These are phyloP conservation scores for Pogonus chalceus DNA, from an alignment of 1,140 invertebrate species.

Conservation along the genomic window DNA sequence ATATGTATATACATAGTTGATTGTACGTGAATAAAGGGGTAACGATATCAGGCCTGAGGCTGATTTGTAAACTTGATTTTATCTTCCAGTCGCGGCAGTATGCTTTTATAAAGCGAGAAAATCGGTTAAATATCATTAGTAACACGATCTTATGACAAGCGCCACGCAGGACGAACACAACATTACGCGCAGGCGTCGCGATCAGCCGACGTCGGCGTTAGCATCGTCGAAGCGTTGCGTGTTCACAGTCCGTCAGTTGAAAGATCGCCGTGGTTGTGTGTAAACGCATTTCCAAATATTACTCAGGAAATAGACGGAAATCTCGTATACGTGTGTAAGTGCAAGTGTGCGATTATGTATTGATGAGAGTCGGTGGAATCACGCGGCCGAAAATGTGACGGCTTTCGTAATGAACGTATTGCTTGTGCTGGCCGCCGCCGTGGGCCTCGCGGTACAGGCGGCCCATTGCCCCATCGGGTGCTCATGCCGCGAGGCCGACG, in stretches of 20 bases:
- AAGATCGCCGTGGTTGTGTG: background rate
- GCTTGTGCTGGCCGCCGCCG: background rate
- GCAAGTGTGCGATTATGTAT: background rate
- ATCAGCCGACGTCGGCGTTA: background rate
- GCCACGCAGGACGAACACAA: background rate
- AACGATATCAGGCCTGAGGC: background rate
- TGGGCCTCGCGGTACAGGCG: slow-evolving; percentile 21
- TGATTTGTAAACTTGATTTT: slow-evolving; percentile 2
- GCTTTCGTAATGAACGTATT: background rate
- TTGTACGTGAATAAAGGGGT: no score
- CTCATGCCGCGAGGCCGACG: background rate
- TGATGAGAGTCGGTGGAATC: no score
- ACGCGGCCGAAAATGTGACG: background rate
- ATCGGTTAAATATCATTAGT: slow-evolving; percentile 9
- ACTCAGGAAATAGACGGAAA: background rate
- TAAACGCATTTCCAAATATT: background rate
- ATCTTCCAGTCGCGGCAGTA: background rate
- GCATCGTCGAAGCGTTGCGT: background rate
- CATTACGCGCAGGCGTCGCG: background rate
- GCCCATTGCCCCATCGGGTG: background rate
- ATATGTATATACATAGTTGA: no score
- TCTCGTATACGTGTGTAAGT: background rate
- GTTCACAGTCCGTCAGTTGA: background rate
- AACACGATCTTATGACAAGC: slow-evolving; percentile 6
- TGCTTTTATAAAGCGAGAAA: slow-evolving; percentile 7